phyloP scores from a whole-genome alignment of 2,888 invertebrate species.

The Aethes cnicana region DNA sequence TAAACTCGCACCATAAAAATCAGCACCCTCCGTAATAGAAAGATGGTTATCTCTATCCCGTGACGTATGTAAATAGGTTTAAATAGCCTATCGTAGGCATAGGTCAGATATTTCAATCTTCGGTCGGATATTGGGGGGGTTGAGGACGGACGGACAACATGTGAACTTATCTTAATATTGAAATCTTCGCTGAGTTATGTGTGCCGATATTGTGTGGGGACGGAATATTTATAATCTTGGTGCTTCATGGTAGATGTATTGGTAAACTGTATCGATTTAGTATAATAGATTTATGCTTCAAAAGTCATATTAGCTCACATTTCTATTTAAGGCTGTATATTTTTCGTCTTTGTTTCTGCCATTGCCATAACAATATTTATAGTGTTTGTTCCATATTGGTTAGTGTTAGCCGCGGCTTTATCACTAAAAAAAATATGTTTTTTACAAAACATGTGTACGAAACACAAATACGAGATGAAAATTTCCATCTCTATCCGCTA shows the following conservation, averaged over 20 bases:
- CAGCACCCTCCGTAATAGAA: conserved; percentile 26
- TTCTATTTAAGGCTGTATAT: too few relatives aligned
- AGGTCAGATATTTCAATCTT: conserved; percentile 81
- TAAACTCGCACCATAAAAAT: conserved; percentile 27
- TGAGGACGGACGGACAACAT: conserved; percentile 68
- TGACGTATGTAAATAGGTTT: conserved; percentile 32
- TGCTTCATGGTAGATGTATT: background rate
- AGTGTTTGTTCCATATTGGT: too few relatives aligned
- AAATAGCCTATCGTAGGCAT: conserved; percentile 27
- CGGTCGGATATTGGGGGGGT: conserved; percentile 77
- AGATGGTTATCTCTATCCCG: conserved; percentile 27
- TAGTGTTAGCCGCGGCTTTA: too few relatives aligned
- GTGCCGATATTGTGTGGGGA: conserved; percentile 22
- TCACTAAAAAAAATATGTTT: too few relatives aligned
- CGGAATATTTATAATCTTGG: conserved; percentile 1
- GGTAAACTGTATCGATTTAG: background rate
- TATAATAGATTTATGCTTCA: too few relatives aligned
- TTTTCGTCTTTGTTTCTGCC: too few relatives aligned
- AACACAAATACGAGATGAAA: too few relatives aligned
- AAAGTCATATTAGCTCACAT: too few relatives aligned
- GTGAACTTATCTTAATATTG: conserved; percentile 72
- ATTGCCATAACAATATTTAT: too few relatives aligned
- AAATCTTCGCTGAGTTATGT: conserved; percentile 55
- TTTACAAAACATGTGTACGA: too few relatives aligned
- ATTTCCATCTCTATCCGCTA: too few relatives aligned